Base-by-base conservation (phyloP, 2,113 vertebrate genomes). In the Nothobranchius kuhntae region DNA sequence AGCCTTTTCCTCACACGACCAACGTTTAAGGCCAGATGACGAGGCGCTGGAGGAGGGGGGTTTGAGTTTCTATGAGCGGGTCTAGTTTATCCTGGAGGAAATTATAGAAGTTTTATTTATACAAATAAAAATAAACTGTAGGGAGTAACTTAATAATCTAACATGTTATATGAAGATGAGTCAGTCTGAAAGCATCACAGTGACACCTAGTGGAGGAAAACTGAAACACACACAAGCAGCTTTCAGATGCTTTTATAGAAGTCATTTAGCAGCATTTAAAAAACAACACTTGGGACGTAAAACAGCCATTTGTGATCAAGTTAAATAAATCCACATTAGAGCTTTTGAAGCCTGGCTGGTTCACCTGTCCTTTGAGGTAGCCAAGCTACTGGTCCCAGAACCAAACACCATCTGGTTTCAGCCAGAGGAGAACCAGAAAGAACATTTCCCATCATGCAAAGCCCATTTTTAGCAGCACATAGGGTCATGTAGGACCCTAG, bases 381-480 rank as follows among this genome's bases (percentile, higher is more conserved):
- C 83, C 74, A 64, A 81, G 88, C 82, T 85, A 86, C 79, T 77
- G 79, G 82, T 89, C 87, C 84, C 76, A 10, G 53, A 74, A 55
- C 71, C 71, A 68, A 79, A 80, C 65, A 63, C 56, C 66, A 70
- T 70, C 73, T 66, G 61, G 66, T 71, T 71, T 59, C 61, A 53
- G 38, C 76, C 56, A 53, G 14, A 62, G 13, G 73, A 61, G 38
- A 40, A 40, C 38, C n/a, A 48, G 2, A 38, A 52, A 46, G 60
- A 51, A 42, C 24, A 8, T 46, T 15, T 45, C 44, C 62, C 42
- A 61, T 77, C 62, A 84, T 90, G 90, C 75, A 89, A 90, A 93
- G 93, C 89, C 94, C 90, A 93, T 92, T 93, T 92, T 35, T 96
- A 98, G 97, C 97, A 98, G 96, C 97, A 96, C 85, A 17, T 40